These are phyloP conservation scores for Fistularia tabacaria DNA, from an alignment of 2,797 vertebrate genomes.

Conservation along the genomic window DNA sequence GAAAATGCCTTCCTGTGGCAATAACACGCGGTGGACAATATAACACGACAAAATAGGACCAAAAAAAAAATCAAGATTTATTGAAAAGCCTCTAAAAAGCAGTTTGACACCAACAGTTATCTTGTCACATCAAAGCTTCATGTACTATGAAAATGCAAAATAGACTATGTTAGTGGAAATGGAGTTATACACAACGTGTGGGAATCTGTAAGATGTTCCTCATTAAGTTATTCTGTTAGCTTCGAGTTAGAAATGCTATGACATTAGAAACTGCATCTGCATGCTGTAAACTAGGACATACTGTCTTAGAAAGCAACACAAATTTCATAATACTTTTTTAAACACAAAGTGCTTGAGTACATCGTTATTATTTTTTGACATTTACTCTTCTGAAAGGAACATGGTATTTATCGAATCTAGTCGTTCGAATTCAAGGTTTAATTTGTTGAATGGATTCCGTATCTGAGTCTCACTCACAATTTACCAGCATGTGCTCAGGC, in stretches of 20 bases:
- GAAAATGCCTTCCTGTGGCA: not conserved
- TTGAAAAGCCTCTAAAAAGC: slow-evolving; percentile 60
- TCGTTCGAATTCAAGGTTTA: too few relatives aligned
- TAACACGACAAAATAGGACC: not conserved
- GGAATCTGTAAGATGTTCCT: not conserved
- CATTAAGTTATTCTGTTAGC: slow-evolving; percentile 17
- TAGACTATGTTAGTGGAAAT: slow-evolving; percentile 39
- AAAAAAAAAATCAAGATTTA: slow-evolving; percentile 48
- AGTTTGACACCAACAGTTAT: slow-evolving; percentile 33
- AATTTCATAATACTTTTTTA: slow-evolving; percentile 46
- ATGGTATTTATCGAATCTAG: too few relatives aligned
- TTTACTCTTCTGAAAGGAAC: slow-evolving; percentile 37
- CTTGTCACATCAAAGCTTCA: slow-evolving; percentile 45
- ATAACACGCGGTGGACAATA: not conserved
- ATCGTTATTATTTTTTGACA: not conserved
- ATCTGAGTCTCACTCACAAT: not conserved
- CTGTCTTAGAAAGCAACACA: slow-evolving; percentile 29
- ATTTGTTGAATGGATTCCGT: slow-evolving; percentile 7
- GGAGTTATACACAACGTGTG: slow-evolving; percentile 18
- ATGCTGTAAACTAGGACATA: not conserved
- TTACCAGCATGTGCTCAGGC: not conserved
- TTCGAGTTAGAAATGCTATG: slow-evolving; percentile 34
- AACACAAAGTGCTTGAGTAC: slow-evolving; percentile 62
- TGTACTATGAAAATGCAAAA: slow-evolving; percentile 54
- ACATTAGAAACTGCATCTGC: slow-evolving; percentile 16